Evolutionary conservation across 1,140 invertebrate species (phyloP).

Genomic region (Riptortus pedestris): DNA sequence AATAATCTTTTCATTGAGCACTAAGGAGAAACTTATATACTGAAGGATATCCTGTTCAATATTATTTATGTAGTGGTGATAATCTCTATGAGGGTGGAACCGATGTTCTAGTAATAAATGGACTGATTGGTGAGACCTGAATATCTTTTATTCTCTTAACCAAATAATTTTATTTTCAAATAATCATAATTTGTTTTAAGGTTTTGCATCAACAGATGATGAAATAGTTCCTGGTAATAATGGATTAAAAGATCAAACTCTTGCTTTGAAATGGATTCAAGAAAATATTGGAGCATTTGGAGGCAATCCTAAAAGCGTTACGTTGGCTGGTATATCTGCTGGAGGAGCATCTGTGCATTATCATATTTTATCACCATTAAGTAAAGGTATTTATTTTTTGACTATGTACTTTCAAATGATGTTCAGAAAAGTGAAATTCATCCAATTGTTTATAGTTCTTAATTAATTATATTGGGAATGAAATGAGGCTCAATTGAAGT

Average conservation of each 20-base stretch:
- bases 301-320: slow-evolving; percentile 25
- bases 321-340: slow-evolving; percentile 21
- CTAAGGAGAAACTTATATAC: no score
- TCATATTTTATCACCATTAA: slow-evolving; percentile 27
- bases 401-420: neutral
- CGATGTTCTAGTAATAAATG: no score
- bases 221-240: slow-evolving; percentile 27
- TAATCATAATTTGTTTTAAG: slow-evolving; percentile 22
- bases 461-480: slow-evolving; percentile 56
- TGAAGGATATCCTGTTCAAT: no score
- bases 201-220: slow-evolving; percentile 28
- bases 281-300: slow-evolving; percentile 26
- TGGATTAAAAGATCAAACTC: slow-evolving; percentile 28
- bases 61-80: no score
- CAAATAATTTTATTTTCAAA: no score
- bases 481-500: no score
- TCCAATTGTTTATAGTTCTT: slow-evolving; percentile 64
- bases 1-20: no score
- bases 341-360: slow-evolving; percentile 25
- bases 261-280: slow-evolving; percentile 27
- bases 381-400: slow-evolving; percentile 19
- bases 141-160: no score
- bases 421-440: neutral
- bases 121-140: no score
- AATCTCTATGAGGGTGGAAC: no score